Evolutionary conservation across 2,797 vertebrate species (phyloP), one percentile per base, ranked within the genome.

Genomic region (Cyprinodon diabolis): DNA sequence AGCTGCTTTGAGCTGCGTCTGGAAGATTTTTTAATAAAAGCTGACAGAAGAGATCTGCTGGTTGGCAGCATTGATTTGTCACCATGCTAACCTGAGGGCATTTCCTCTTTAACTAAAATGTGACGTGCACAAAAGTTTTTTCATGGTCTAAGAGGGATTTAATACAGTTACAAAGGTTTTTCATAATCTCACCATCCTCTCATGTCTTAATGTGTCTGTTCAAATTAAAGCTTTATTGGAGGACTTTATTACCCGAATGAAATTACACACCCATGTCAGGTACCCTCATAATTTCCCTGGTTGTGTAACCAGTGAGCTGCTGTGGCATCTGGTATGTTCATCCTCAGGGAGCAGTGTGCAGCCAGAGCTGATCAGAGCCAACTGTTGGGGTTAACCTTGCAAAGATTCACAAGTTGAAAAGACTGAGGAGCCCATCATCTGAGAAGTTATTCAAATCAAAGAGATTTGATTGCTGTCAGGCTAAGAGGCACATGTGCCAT

Each of bases 221-320:
- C 72, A 75, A 78, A 80, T 77, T 71, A 69, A 10, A 1, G 9
- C 74, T 52, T 80, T 80, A 85, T 43, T 45, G 23, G 49, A 23
- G 51, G 23, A 54, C 6, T 54, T 85, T 76, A 80, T 83, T 75
- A 65, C 73, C 60, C 68, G 87, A 80, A 91, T 90, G 84, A 69
- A 91, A 90, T 92, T 86, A 88, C 85, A 85, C 17, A 30, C 82
- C 76, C 76, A 85, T 80, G 71, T 79, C 19, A 11, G 9, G 35
- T 62, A 11, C 58, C 58, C 8, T 62, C 58, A 62, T 62, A 10
- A 83, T 78, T 79, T 83, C 83, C 78, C 66, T 80, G 82, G 85
- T 85, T 76, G 85, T 83, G 87, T 84, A 87, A 90, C 89, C 83
- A 84, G 86, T 85, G 89, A 83, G 80, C 73, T 81, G 75, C 80